A percentile compares a stretch with the other conserved stretches of the same genome.
These are phyloP conservation scores for Clanis bilineata DNA, from an alignment of 2,888 invertebrate genomes.

Conservation along the genomic window DNA sequence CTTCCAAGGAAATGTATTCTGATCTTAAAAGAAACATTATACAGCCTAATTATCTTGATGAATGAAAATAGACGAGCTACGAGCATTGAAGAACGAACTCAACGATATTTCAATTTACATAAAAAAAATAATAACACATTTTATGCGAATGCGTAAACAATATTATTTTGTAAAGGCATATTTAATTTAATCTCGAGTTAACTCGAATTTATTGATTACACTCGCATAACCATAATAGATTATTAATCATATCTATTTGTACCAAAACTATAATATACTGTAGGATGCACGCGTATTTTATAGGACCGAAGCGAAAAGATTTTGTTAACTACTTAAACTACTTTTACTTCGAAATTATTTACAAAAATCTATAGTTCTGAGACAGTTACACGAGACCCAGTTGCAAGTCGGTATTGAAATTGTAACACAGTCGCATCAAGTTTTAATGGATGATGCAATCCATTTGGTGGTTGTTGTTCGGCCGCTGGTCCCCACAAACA, in stretches of 20 bases:
- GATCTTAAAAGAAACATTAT: slow-evolving; percentile 14
- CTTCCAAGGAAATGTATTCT: background rate
- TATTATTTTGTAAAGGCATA: background rate
- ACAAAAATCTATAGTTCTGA: background rate
- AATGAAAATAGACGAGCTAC: slow-evolving; percentile 11
- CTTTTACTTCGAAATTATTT: background rate
- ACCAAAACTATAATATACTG: too few relatives aligned
- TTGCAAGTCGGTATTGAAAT: background rate
- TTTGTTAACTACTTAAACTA: too few relatives aligned
- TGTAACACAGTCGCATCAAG: slow-evolving; percentile 30
- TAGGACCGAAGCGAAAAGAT: too few relatives aligned
- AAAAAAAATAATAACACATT: slow-evolving; percentile 3
- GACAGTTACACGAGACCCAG: background rate
- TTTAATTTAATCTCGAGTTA: background rate
- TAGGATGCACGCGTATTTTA: too few relatives aligned
- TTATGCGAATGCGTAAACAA: background rate
- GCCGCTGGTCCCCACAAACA: slow-evolving; percentile 50
- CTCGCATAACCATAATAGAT: too few relatives aligned
- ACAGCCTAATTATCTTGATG: slow-evolving; percentile 13
- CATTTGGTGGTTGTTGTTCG: slow-evolving; percentile 47
- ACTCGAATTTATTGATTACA: background rate
- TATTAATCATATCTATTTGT: too few relatives aligned
- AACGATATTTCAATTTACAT: slow-evolving; percentile 8
- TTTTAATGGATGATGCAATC: slow-evolving; percentile 57
- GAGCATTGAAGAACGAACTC: background rate